Evolutionary conservation across 53 echinoderm and acorn worm genomes (phyloP).

Genomic region (Pentamera pediparva): DNA sequence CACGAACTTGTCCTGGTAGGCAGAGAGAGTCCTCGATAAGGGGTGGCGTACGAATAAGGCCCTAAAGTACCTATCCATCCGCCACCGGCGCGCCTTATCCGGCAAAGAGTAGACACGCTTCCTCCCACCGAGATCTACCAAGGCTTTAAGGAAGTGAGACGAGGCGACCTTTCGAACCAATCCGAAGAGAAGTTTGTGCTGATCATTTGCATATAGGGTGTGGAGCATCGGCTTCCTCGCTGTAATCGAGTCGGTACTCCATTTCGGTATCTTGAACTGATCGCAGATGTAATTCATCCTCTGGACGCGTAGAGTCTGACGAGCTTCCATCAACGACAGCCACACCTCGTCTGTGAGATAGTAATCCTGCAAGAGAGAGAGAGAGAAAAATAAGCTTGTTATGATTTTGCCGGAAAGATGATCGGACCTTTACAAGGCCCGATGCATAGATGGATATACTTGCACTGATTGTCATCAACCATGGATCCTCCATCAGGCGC

Average conservation of each 20-base stretch:
- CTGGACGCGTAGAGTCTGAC: background rate
- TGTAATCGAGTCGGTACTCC: background rate
- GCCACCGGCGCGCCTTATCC: background rate
- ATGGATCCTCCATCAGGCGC: no score
- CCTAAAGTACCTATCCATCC: slow-evolving; percentile 2
- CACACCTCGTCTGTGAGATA: background rate
- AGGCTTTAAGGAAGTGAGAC: background rate
- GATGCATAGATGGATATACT: no score
- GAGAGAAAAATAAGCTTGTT: no score
- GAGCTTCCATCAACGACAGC: slow-evolving; percentile 23
- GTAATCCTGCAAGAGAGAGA: slow-evolving; percentile 26
- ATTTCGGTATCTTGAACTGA: background rate
- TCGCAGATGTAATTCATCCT: slow-evolving; percentile 14
- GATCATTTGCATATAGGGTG: slow-evolving; percentile 4
- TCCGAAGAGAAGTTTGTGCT: background rate
- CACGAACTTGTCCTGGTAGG: slow-evolving; percentile 22
- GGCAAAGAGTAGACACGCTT: background rate
- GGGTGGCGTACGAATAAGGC: slow-evolving; percentile 35
- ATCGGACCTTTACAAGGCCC: no score
- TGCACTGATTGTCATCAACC: no score
- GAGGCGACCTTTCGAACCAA: slow-evolving; percentile 11
- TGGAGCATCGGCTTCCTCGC: background rate
- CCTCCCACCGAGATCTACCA: background rate
- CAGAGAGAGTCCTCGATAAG: slow-evolving; percentile 10
- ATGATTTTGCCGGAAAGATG: no score